Evolutionary conservation across 2,113 vertebrate genomes (phyloP), one percentile per base, ranked within the genome.

Genomic region (Numida meleagris): DNA sequence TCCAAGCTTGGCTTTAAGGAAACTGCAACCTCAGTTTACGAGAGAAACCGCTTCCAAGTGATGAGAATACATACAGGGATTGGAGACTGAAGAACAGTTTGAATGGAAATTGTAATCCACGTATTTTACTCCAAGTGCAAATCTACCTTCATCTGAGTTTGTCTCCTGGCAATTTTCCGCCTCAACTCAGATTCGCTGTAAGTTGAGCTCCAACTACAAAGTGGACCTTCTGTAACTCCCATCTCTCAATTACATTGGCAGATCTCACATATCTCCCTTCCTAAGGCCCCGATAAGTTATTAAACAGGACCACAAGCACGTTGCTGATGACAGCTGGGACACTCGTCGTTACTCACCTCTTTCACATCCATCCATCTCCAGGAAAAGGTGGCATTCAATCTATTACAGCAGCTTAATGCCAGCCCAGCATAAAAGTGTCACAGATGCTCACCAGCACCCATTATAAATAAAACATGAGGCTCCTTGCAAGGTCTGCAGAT

Each of bases 401-500:
- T n/a, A 50, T 33, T 62, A 86, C 72, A 53, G 87, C 55, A 72
- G 34, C 81, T 78, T 81, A 51, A 81, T 36, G 50, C 88, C 93
- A 93, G 65, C 82, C n/a, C 86, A 93, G 91, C 86, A 55, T 13
- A 70, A 82, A 81, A 21, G 67, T 31, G 46, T 82, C 91, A 61
- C 88, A 93, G 83, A 75, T 68, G 80, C 75, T 86, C 83, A 63
- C 75, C 40, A 16, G 53, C 59, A 71, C 72, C 68, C 7, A 0
- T 2, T 36, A 74, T 95, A 90, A 92, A 97, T 93, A 89, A 97
- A 95, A 89, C 81, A 94, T 82, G 36, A 86, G 89, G 11, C 33
- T 71, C 72, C 63, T 62, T 15, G 4, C 74, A 58, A 93, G 72
- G 88, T 55, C 82, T 34, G 4, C 0, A 6, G 43, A 34, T 65